These are phyloP conservation scores for Leptatherina wallacei DNA, from an alignment of 2,797 vertebrate genomes.

Conservation along the genomic window DNA sequence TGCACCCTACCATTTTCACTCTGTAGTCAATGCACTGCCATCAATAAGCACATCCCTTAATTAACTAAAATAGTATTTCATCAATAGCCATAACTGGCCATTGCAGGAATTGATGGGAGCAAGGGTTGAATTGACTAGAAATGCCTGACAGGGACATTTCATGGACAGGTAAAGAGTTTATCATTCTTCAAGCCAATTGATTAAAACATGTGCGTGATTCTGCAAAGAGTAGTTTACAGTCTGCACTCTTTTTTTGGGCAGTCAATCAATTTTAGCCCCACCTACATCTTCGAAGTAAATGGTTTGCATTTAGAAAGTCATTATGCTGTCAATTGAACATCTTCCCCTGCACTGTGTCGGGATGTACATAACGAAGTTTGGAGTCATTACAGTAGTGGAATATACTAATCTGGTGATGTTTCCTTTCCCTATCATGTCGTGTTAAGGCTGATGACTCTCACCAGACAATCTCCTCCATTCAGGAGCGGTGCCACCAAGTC, in stretches of 20 bases:
- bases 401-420: slow-evolving; percentile 74
- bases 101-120: slow-evolving; percentile 69
- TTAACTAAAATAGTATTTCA: slow-evolving; percentile 82
- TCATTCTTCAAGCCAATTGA: slow-evolving; percentile 60
- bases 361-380: slow-evolving; percentile 70
- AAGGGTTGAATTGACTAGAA: slow-evolving; percentile 68
- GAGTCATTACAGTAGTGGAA: slow-evolving; percentile 66
- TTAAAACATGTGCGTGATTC: slow-evolving; percentile 50
- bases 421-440: slow-evolving; percentile 74
- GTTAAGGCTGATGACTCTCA: slow-evolving; percentile 76
- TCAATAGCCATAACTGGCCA: slow-evolving; percentile 78
- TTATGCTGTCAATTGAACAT: slow-evolving; percentile 65
- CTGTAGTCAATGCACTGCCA: slow-evolving; percentile 55
- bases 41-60: slow-evolving; percentile 83
- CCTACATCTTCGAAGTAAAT: slow-evolving; percentile 53
- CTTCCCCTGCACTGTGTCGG: slow-evolving; percentile 41
- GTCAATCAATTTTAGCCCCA: slow-evolving; percentile 45
- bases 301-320: slow-evolving; percentile 66
- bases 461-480: slow-evolving; percentile 75
- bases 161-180: slow-evolving; percentile 73
- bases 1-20: slow-evolving; percentile 56
- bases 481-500: slow-evolving; percentile 80
- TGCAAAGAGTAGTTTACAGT: slow-evolving; percentile 60
- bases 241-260: slow-evolving; percentile 24
- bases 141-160: slow-evolving; percentile 63